Percentiles rank a stretch among this genome's conserved stretches.
Conservation (phyloP, 2,113 vertebrate species). For the Colius striatus region DNA sequence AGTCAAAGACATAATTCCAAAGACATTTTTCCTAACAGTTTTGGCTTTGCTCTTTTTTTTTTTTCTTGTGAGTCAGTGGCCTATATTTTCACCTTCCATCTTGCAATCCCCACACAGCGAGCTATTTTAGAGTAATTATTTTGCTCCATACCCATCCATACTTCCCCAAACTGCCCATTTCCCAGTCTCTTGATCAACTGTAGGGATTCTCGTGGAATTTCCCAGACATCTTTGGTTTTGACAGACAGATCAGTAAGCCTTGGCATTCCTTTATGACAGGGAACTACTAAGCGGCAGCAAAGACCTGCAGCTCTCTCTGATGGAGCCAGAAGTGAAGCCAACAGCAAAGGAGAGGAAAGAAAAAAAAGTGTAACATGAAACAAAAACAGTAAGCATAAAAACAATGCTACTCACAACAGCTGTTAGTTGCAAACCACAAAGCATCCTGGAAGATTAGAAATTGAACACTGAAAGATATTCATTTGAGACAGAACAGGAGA, state of each 20-base stretch:
- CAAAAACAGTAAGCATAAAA: constrained; percentile 72
- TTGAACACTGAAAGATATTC: constrained; percentile 50
- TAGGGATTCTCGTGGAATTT: constrained; percentile 96
- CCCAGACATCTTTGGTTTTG: constrained; percentile 99
- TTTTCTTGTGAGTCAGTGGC: not conserved
- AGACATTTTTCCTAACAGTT: not conserved
- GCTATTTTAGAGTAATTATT: constrained; percentile 71
- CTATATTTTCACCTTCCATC: constrained; percentile 79
- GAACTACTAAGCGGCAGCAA: constrained; percentile 96
- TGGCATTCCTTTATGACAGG: constrained; percentile 98
- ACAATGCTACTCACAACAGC: constrained; percentile 54
- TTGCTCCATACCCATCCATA: constrained; percentile 97
- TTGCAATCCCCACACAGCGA: constrained; percentile 66
- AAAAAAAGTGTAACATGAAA: constrained; percentile 77
- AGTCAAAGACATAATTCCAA: constrained; percentile 5
- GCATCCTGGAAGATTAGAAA: constrained; percentile 55
- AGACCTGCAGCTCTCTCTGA: constrained; percentile 97
- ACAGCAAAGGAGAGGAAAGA: constrained; percentile 74
- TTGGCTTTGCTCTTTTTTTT: not conserved
- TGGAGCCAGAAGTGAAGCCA: constrained; percentile 72
- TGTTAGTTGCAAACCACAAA: constrained; percentile 62
- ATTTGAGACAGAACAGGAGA: constrained; percentile 47
- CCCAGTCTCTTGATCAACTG: constrained; percentile 98
- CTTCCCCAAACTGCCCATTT: constrained; percentile 99
- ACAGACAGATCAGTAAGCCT: constrained; percentile 97